Evolutionary conservation across 2,888 invertebrate species (phyloP).

Genomic region (Ochlodes sylvanus): DNA sequence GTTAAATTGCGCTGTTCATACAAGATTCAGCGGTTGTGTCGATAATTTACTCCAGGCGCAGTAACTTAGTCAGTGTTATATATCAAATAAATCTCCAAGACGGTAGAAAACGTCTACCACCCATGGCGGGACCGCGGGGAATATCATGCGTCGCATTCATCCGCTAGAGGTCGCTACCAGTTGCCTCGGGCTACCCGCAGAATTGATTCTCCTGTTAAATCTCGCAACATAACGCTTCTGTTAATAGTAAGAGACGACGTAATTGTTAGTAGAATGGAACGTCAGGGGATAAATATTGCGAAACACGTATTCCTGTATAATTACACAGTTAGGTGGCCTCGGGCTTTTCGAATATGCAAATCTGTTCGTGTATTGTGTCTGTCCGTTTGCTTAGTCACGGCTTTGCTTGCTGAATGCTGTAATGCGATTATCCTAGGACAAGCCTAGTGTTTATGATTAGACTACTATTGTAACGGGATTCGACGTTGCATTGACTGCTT

Average conservation of each 20-base stretch:
- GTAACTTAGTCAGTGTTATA: slow-evolving; percentile 13
- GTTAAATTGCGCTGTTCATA: slow-evolving; percentile 9
- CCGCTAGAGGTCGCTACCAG: slow-evolving; percentile 38
- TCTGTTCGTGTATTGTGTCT: slow-evolving; percentile 11
- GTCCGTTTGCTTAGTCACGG: slow-evolving; percentile 17
- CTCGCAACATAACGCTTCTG: slow-evolving; percentile 45
- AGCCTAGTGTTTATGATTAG: slow-evolving; percentile 1
- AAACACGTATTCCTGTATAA: slow-evolving; percentile 18
- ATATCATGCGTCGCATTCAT: slow-evolving; percentile 37
- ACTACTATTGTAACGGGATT: slow-evolving; percentile 1
- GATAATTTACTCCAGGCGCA: slow-evolving; percentile 14
- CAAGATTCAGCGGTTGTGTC: neutral
- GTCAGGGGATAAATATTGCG: slow-evolving; percentile 22
- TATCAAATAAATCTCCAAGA: slow-evolving; percentile 27
- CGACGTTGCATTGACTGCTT: neutral
- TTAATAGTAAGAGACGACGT: slow-evolving; percentile 54
- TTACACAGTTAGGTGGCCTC: slow-evolving; percentile 27
- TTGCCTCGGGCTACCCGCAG: slow-evolving; percentile 32
- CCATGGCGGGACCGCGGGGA: slow-evolving; percentile 45
- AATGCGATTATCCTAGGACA: slow-evolving; percentile 17
- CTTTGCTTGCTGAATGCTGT: neutral
- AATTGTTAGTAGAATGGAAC: slow-evolving; percentile 49
- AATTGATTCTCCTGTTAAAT: slow-evolving; percentile 35
- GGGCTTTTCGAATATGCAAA: slow-evolving; percentile 21
- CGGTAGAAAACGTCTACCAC: slow-evolving; percentile 44